A percentile compares a stretch with the other conserved stretches of the same genome.
phyloP scores from a whole-genome alignment of 2,888 invertebrate species.

The Steinernema hermaphroditum region DNA sequence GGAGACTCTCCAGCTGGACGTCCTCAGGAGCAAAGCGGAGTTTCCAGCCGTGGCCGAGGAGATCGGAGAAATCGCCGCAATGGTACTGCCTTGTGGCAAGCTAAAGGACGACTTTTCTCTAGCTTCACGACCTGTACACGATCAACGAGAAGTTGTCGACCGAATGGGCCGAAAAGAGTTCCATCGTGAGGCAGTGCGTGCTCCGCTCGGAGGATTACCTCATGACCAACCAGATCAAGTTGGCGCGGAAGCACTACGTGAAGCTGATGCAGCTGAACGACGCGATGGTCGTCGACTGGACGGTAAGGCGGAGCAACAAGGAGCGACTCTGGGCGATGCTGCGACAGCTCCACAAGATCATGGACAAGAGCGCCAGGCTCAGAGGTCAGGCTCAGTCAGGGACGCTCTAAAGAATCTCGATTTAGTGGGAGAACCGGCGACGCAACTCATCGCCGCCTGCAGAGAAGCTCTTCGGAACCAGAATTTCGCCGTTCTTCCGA shows the following conservation, averaged over 20 bases:
- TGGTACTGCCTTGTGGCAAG: too few relatives aligned
- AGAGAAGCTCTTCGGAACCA: conserved; percentile 56
- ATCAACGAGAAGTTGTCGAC: conserved; percentile 54
- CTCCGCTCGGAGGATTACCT: conserved; percentile 62
- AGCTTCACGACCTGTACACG: conserved; percentile 60
- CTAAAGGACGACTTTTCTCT: too few relatives aligned
- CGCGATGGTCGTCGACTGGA: conserved; percentile 37
- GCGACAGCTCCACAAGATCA: conserved; percentile 42
- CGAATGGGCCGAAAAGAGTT: conserved; percentile 57
- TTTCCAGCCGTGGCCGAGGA: conserved; percentile 51
- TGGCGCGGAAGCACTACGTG: conserved; percentile 13
- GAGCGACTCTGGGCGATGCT: conserved; percentile 39
- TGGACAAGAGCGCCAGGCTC: conserved; percentile 46
- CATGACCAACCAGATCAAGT: conserved; percentile 44
- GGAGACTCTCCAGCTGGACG: conserved; percentile 43
- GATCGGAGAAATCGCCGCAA: conserved; percentile 48
- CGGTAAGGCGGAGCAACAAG: conserved; percentile 44
- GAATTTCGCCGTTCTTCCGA: conserved; percentile 54
- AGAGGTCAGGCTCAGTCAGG: conserved; percentile 37
- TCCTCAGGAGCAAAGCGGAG: conserved; percentile 45
- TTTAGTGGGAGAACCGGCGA: conserved; percentile 57
- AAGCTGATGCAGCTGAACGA: conserved; percentile 23
- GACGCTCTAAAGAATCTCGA: neutral
- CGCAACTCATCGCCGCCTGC: conserved; percentile 57
- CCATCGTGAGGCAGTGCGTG: conserved; percentile 58